Evolutionary conservation across 1,140 invertebrate species (phyloP).

Genomic region (Heliconius himera): DNA sequence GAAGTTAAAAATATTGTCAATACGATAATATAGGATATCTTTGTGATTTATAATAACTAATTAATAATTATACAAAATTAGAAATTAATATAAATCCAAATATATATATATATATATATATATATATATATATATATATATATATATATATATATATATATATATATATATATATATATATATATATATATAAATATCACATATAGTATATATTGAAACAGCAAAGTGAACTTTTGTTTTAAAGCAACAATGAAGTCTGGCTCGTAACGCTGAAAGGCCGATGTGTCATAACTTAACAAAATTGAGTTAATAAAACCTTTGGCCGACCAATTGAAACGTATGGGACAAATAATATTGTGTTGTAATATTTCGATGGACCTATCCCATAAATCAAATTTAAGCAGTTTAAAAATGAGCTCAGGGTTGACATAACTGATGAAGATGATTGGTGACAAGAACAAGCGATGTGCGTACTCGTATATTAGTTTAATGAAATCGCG

Average conservation of each 20-base stretch:
- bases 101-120: too few species aligned
- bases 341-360: constrained; percentile 30
- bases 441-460: constrained; percentile 46
- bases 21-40: too few species aligned
- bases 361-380: constrained; percentile 32
- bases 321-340: constrained; percentile 38
- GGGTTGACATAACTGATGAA: constrained; percentile 45
- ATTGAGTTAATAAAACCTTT: constrained; percentile 30
- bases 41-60: too few species aligned
- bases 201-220: background rate
- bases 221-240: background rate
- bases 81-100: too few species aligned
- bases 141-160: too few species aligned
- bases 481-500: constrained; percentile 49
- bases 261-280: background rate
- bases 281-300: constrained; percentile 20
- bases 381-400: constrained; percentile 50
- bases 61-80: too few species aligned
- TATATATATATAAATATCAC: too few species aligned
- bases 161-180: too few species aligned
- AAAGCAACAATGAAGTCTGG: background rate
- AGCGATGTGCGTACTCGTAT: constrained; percentile 39
- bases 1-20: background rate
- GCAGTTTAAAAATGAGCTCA: constrained; percentile 48
- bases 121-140: too few species aligned